These are phyloP conservation scores for Sanderia malayensis DNA, from an alignment of 30 jellyfish, hydroid and myxozoan genomes.

Conservation along the genomic window DNA sequence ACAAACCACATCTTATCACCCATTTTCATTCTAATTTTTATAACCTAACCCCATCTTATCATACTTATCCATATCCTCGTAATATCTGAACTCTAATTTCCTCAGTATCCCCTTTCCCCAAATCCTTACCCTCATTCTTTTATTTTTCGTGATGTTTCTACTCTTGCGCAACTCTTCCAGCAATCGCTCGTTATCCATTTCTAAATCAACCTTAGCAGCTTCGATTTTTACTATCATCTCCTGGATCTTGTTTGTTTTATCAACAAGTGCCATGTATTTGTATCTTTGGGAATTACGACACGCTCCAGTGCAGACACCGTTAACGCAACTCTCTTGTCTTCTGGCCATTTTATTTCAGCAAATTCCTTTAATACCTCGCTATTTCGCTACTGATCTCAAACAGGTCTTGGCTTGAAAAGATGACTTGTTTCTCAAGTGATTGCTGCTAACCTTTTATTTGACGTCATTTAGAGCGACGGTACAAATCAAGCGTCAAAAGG, in stretches of 20 bases:
- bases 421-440: neutral
- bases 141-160: slow-evolving; percentile 28
- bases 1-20: too few species aligned
- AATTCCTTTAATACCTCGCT: too few species aligned
- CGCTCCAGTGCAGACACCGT: neutral
- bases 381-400: neutral
- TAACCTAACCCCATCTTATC: too few species aligned
- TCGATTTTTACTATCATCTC: slow-evolving; percentile 15
- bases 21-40: too few species aligned
- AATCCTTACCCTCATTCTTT: slow-evolving; percentile 27
- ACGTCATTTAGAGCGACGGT: too few species aligned
- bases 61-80: too few species aligned
- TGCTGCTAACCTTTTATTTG: neutral
- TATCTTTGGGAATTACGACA: too few species aligned
- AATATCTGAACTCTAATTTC: too few species aligned
- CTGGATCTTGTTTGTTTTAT: neutral
- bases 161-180: slow-evolving; percentile 19
- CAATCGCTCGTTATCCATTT: slow-evolving; percentile 14
- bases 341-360: too few species aligned
- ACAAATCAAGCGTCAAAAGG: too few species aligned
- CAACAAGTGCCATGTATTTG: neutral
- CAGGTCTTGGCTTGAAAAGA: neutral
- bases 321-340: neutral
- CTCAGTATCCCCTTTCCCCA: too few species aligned
- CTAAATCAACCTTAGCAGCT: slow-evolving; percentile 1